These are phyloP conservation scores for Clitarchus hookeri DNA, from an alignment of 2,888 invertebrate species.

Conservation along the genomic window DNA sequence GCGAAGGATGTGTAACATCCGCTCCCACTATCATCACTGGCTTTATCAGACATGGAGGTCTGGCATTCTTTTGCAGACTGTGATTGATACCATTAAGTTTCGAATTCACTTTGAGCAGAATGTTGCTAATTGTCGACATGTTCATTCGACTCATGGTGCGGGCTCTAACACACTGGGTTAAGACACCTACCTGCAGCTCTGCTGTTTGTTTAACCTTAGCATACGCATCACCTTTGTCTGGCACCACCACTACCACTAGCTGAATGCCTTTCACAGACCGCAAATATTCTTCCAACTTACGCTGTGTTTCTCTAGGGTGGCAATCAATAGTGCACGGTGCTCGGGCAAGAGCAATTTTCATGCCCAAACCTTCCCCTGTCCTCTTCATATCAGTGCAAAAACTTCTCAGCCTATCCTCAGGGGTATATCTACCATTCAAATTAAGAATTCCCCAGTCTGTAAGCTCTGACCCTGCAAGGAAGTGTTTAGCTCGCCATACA, in stretches of 20 bases:
- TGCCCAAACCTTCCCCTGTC: slow-evolving; percentile 44
- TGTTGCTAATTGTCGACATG: slow-evolving; percentile 35
- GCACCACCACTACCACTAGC: slow-evolving; percentile 67
- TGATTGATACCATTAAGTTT: slow-evolving; percentile 87
- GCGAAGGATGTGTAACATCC: slow-evolving; percentile 91
- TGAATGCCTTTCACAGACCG: slow-evolving; percentile 49
- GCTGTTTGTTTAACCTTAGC: slow-evolving; percentile 40
- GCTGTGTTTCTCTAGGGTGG: background rate
- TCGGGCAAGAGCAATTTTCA: slow-evolving; percentile 46
- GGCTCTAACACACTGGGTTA: slow-evolving; percentile 39
- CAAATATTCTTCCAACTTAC: slow-evolving; percentile 31
- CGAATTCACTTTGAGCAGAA: slow-evolving; percentile 50
- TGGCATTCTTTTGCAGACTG: slow-evolving; percentile 35
- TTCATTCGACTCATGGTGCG: slow-evolving; percentile 32
- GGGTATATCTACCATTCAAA: slow-evolving; percentile 47
- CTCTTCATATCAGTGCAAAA: slow-evolving; percentile 17
- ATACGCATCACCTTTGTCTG: slow-evolving; percentile 57
- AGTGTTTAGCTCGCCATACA: slow-evolving; percentile 54
- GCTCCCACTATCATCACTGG: slow-evolving; percentile 80
- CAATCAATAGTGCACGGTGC: background rate
- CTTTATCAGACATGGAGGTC: slow-evolving; percentile 57
- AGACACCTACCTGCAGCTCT: slow-evolving; percentile 38
- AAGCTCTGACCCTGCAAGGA: slow-evolving; percentile 47
- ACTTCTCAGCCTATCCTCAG: slow-evolving; percentile 42
- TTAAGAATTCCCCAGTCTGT: slow-evolving; percentile 58